These are phyloP conservation scores for Austrolebias charrua DNA, from an alignment of 2,797 vertebrate genomes.

Conservation along the genomic window DNA sequence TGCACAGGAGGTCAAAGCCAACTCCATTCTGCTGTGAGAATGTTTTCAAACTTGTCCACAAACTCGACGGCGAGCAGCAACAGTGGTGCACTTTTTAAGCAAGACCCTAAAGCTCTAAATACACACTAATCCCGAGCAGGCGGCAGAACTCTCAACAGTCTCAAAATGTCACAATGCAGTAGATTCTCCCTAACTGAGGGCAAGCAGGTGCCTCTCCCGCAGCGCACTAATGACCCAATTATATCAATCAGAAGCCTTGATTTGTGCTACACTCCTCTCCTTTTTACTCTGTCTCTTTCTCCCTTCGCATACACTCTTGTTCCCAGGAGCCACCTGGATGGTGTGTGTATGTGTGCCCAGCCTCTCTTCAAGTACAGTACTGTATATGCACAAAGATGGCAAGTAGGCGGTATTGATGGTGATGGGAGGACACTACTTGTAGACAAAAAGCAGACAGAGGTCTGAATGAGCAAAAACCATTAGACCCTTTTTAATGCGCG, in stretches of 20 bases:
- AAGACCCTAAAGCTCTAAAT: constrained; percentile 65
- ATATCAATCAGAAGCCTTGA: constrained; percentile 83
- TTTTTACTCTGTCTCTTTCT: constrained; percentile 52
- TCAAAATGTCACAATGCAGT: constrained; percentile 75
- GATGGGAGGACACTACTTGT: constrained; percentile 58
- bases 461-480: constrained; percentile 60
- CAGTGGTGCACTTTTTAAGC: constrained; percentile 61
- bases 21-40: constrained; percentile 2
- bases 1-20: not conserved
- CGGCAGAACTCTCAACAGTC: constrained; percentile 66
- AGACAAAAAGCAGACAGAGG: constrained; percentile 46
- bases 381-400: constrained; percentile 57
- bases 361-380: constrained; percentile 57
- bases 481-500: constrained; percentile 46
- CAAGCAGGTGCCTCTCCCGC: constrained; percentile 78
- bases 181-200: constrained; percentile 72
- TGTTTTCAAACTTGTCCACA: constrained; percentile 17
- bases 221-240: constrained; percentile 82
- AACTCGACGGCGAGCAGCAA: constrained; percentile 35
- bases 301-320: constrained; percentile 39
- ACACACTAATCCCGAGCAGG: constrained; percentile 65
- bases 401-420: constrained; percentile 42
- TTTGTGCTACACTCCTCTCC: constrained; percentile 73
- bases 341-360: constrained; percentile 44
- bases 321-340: constrained; percentile 72